These are phyloP conservation scores for Cyprinodon diabolis DNA, from an alignment of 2,797 vertebrate genomes.

Conservation along the genomic window DNA sequence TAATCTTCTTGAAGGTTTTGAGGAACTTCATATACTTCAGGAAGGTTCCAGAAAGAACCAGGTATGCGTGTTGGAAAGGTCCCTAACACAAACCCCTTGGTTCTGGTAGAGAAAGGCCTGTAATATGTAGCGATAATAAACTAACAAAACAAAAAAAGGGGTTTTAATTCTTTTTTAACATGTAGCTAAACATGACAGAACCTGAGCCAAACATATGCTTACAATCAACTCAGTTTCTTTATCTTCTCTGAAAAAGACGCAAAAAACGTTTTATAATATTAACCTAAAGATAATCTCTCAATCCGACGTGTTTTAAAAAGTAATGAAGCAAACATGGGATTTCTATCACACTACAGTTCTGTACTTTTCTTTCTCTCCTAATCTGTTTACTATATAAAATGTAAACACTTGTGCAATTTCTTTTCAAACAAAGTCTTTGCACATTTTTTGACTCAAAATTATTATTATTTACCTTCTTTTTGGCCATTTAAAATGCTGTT, in stretches of 20 bases:
- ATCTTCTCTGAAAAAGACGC: conserved; percentile 53
- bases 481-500: conserved; percentile 24
- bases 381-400: conserved; percentile 39
- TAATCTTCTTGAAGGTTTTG: neutral
- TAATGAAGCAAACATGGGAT: conserved; percentile 33
- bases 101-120: neutral
- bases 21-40: neutral
- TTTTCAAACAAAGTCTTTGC: conserved; percentile 20
- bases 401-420: conserved; percentile 29
- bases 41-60: neutral
- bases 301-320: conserved; percentile 22
- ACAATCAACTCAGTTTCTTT: conserved; percentile 38
- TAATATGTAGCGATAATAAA: neutral
- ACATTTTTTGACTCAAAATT: conserved; percentile 35
- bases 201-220: conserved; percentile 13
- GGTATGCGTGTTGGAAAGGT: neutral
- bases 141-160: neutral
- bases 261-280: conserved; percentile 71
- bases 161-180: conserved; percentile 17
- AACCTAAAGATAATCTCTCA: conserved; percentile 37
- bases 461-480: conserved; percentile 37
- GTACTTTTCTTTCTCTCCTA: conserved; percentile 35
- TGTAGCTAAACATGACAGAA: conserved; percentile 6
- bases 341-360: conserved; percentile 50
- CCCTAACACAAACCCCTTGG: neutral